Evolutionary conservation across 2,797 vertebrate species (phyloP), one percentile per base, ranked within the genome.

Genomic region (Lutjanus argentimaculatus): DNA sequence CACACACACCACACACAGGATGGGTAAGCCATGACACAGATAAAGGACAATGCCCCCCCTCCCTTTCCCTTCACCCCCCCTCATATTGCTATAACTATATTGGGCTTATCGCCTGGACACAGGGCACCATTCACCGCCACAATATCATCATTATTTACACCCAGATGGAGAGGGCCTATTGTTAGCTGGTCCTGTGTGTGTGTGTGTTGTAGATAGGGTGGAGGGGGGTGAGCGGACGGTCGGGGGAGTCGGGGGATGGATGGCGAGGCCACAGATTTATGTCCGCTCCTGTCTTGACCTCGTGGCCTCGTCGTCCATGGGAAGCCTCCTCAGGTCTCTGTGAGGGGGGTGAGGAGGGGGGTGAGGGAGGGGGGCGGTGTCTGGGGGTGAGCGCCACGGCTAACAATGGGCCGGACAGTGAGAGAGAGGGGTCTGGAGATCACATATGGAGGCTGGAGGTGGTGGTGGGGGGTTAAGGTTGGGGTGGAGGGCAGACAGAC

Each of bases 71-170:
- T 15, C 22, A 30, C 55, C 22, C 30, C 42, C 57, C 63, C 64
- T 43, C 1, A 36, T 51, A 57, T 64, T 51, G 73, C 89, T 93
- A 85, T 80, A 90, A 92, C 92, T 93, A 90, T 93, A 91, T 93
- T 85, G 87, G 88, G 78, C 93, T 95, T 95, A 96, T 96, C 94
- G 56, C 90, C 88, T 72, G 85, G 93, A 93, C 93, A 91, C 95
- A 95, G 94, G 79, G 85, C 80, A 86, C 77, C 75, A 86, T 93
- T 93, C 90, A 90, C 75, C 83, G 79, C 74, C 86, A 93, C 93
- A 93, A 89, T 92, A 89, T 94, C 80, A 82, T 92, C 92, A 93
- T 95, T 95, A 95, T 94, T 95, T 94, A 94, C 87, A 90, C 90
- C 87, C 91, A 92, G 93, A 93, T 90, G 92, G 93, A 94, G 92